Evolutionary conservation across 1,140 invertebrate species (phyloP).

Genomic region (Apis cerana): DNA sequence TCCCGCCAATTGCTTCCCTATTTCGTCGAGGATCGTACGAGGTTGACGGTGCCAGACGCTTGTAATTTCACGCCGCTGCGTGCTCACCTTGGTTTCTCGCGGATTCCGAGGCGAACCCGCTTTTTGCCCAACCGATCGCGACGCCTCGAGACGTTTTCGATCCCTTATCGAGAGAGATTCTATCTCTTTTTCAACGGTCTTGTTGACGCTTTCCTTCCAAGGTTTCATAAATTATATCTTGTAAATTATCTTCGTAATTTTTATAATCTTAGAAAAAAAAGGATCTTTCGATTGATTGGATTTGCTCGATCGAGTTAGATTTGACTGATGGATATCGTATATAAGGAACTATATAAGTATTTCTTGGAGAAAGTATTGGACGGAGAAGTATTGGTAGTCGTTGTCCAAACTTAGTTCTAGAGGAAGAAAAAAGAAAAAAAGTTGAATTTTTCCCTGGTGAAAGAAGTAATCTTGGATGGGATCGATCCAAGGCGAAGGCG

Average conservation of each 20-base stretch:
- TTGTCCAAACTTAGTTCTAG: not conserved
- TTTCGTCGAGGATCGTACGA: not conserved
- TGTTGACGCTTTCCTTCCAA: not conserved
- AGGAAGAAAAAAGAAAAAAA: not conserved
- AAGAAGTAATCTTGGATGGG: not conserved
- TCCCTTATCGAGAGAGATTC: not conserved
- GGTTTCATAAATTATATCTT: too few species aligned
- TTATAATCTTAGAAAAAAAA: too few species aligned
- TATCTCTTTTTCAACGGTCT: too few species aligned
- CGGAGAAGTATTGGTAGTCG: not conserved
- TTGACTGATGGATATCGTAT: too few species aligned
- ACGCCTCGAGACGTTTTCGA: not conserved
- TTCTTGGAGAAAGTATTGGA: too few species aligned
- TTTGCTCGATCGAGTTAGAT: too few species aligned
- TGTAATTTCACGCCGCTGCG: slow-evolving; percentile 17
- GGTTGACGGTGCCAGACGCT: slow-evolving; percentile 8
- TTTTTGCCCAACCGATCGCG: not conserved
- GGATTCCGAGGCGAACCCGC: not conserved
- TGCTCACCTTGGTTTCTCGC: not conserved
- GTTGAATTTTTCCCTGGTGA: not conserved
- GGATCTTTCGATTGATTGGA: too few species aligned
- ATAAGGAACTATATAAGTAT: too few species aligned
- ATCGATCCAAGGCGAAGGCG: slow-evolving; percentile 6
- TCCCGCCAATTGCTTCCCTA: not conserved
- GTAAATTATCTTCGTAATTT: too few species aligned